Conservation (phyloP, 1,140 invertebrate species). For the Littorina saxatilis region DNA sequence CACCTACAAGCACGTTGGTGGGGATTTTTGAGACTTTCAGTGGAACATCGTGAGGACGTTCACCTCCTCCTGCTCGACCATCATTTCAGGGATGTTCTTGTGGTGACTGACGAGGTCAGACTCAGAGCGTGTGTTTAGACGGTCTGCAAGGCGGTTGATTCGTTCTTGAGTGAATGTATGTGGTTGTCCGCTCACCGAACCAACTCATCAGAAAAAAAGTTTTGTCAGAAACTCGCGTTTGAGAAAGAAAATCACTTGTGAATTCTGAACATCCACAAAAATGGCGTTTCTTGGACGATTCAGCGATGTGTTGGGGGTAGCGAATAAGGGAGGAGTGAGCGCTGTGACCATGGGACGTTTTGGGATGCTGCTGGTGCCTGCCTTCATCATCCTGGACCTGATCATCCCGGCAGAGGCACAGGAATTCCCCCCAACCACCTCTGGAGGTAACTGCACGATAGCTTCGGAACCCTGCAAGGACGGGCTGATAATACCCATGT, state of each 20-base stretch:
- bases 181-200: too few relatives aligned
- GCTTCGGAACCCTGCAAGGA: constrained; percentile 60
- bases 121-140: too few relatives aligned
- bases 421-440: background rate
- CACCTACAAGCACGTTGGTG: too few relatives aligned
- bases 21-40: too few relatives aligned
- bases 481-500: constrained; percentile 72
- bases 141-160: too few relatives aligned
- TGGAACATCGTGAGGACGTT: too few relatives aligned
- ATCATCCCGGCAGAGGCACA: constrained; percentile 25
- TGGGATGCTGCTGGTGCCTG: background rate
- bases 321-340: background rate
- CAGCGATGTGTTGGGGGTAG: background rate
- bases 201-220: too few relatives aligned
- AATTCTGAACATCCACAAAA: background rate
- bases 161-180: too few relatives aligned
- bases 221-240: too few relatives aligned
- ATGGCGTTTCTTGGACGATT: background rate
- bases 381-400: constrained; percentile 33
- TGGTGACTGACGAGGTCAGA: too few relatives aligned
- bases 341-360: background rate
- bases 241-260: background rate
- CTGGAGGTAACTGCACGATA: constrained; percentile 46
- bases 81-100: too few relatives aligned
- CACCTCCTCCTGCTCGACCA: too few relatives aligned